Base-by-base conservation (phyloP, 2,113 vertebrate species). In the Mesembrinibis cayennensis region DNA sequence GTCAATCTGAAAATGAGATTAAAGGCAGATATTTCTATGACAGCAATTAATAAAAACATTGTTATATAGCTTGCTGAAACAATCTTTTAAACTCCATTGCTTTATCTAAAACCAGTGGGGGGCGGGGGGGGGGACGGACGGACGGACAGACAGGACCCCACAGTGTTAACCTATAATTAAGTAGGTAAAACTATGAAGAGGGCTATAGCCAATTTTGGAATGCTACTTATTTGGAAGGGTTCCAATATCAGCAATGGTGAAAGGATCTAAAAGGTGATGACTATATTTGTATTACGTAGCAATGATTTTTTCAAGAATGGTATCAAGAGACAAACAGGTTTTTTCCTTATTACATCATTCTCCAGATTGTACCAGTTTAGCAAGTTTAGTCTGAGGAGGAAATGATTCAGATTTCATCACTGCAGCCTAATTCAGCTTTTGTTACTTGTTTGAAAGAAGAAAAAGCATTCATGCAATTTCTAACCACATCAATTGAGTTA, bases 401-500 rank as follows among this genome's bases (percentile, higher is more conserved):
- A 97, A 97, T 82, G 90, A 87, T 95, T 97, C 84, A 88, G 87
- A 95, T 91, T 90, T 95, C 89, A 95, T 96, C 95, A 95, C 82
- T 95, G 89, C 72, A 93, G 91, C 87, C 94, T 95, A 95, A 97
- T 96, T 93, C 94, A 93, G 93, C 91, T 93, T 97, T 97, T 96
- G 90, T 96, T 97, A 88, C 77, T 97, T 95, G 91, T 96, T 87
- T 96, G 82, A 96, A 95, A 94, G 59, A 91, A 89, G 80, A 93
- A 95, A 96, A 96, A 95, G 82, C 74, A 82, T 79, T 93, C 83
- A 73, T 91, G 74, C 93, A 86, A 93, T 94, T 97, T 95, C 91
- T 88, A 97, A 95, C 96, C 97, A 96, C 95, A 97, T 96, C 95
- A 95, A 70, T 63, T 96, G 93, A 95, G 82, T 93, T 97, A 93